Evolutionary conservation across 2,797 vertebrate species (phyloP), one percentile per base, ranked within the genome.

Genomic region (Argyrosomus regius): DNA sequence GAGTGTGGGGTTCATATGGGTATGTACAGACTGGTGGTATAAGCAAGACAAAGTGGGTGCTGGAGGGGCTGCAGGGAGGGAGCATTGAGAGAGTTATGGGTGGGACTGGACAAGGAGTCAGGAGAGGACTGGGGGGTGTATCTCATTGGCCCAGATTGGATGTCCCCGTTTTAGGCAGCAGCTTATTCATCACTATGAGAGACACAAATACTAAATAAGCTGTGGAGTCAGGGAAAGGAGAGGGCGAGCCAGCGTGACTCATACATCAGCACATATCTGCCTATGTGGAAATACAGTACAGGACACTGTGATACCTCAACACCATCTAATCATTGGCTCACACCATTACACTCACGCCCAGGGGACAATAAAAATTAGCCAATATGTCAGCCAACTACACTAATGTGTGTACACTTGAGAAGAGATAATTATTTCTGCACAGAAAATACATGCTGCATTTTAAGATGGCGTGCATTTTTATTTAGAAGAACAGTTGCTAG

Each of bases 171-270:
- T 94, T 93, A 90, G 94, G 91, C 71, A 96, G 92, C 79, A 89
- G 81, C 86, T 89, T 90, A 90, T 92, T 95, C 88, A 95, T 94
- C 94, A 93, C 87, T 94, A 82, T 81, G 87, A 85, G 88, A 91
- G 90, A 93, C 82, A 80, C 93, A 95, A 94, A 96, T 93, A 91
- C 84, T 88, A 87, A 91, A 83, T 74, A 87, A 88, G 88, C 92
- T 92, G 89, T 93, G 79, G 87, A 92, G 82, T 91, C 89, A 93
- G 89, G 87, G 90, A 91, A 93, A 76, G 94, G 50, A 92, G 94
- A 9, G 20, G 35, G 84, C 88, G 84, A 85, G 88, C 75, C 94
- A 22, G 6, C 14, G 49, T 41, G 59, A 57, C 60, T 75, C 78
- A 74, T 86, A 88, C 90, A 93, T 89, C 85, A 85, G 53, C 85